A percentile compares a stretch with the other conserved stretches of the same genome.
These are phyloP conservation scores for Didymodactylos carnosus DNA, from an alignment of 2,888 invertebrate species.

Conservation along the genomic window DNA sequence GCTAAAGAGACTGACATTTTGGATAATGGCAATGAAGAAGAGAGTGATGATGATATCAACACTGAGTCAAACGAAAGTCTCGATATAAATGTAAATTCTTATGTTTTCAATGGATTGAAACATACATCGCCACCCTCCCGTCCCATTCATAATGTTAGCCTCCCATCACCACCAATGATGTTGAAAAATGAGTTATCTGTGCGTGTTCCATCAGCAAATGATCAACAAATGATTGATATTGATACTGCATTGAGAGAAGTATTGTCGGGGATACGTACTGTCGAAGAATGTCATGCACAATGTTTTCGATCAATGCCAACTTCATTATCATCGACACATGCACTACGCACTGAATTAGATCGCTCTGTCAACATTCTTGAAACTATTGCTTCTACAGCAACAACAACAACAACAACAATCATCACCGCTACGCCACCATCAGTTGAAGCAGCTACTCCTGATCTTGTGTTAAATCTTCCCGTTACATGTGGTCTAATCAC, in stretches of 20 bases:
- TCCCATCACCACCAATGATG: neutral
- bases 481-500: neutral
- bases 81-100: neutral
- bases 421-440: too few relatives aligned
- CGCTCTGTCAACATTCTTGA: neutral
- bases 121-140: neutral
- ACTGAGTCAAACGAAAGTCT: neutral
- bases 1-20: neutral
- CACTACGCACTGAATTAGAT: neutral
- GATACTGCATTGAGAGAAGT: constrained; percentile 34
- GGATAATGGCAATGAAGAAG: neutral
- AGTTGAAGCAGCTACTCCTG: too few relatives aligned
- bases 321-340: neutral
- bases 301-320: neutral
- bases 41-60: neutral
- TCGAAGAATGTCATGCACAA: neutral
- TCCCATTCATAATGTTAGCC: neutral
- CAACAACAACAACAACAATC: too few relatives aligned
- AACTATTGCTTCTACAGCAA: neutral
- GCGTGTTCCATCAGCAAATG: neutral
- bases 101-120: neutral
- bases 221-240: constrained; percentile 20
- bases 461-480: neutral
- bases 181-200: too few relatives aligned
- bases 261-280: constrained; percentile 23